Percentiles rank a stretch among this genome's conserved stretches.
Evolutionary conservation across 2,888 invertebrate species (phyloP).

Genomic region (Lepidocyrtoides sp.): DNA sequence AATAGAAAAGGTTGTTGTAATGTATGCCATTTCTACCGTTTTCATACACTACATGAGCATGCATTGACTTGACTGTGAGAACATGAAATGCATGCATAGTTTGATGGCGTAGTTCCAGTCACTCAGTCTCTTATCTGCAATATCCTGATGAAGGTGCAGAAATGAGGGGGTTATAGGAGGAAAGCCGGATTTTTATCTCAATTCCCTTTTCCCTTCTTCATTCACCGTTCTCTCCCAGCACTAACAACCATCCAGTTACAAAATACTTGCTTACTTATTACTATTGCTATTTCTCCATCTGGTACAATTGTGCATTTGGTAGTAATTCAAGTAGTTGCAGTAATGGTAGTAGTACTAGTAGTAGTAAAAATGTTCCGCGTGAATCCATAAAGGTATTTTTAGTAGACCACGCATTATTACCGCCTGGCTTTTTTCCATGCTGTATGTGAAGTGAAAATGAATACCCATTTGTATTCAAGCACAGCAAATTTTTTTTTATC

Average conservation of each 20-base stretch:
- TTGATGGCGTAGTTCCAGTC: constrained; percentile 38
- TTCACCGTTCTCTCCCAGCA: not conserved
- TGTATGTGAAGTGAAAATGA: not conserved
- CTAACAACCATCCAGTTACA: not conserved
- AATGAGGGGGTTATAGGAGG: constrained; percentile 69
- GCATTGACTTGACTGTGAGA: not conserved
- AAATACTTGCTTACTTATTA: constrained; percentile 18
- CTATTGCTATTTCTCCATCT: not conserved
- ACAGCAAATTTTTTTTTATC: constrained; percentile 41
- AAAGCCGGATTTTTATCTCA: constrained; percentile 66
- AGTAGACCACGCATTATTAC: not conserved
- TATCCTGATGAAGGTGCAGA: constrained; percentile 67
- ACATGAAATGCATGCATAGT: not conserved
- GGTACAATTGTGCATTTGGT: not conserved
- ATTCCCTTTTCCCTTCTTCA: constrained; percentile 40
- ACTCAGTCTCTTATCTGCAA: constrained; percentile 48
- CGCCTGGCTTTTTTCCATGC: not conserved
- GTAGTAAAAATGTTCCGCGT: not conserved
- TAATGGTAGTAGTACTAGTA: too few species aligned
- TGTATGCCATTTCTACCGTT: not conserved
- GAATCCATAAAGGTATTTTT: not conserved
- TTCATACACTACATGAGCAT: not conserved
- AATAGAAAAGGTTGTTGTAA: not conserved
- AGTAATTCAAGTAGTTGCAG: not conserved
- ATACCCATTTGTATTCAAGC: not conserved